Base-by-base conservation (phyloP, 2,797 vertebrate species). In the Euphonia xanthogaster region DNA sequence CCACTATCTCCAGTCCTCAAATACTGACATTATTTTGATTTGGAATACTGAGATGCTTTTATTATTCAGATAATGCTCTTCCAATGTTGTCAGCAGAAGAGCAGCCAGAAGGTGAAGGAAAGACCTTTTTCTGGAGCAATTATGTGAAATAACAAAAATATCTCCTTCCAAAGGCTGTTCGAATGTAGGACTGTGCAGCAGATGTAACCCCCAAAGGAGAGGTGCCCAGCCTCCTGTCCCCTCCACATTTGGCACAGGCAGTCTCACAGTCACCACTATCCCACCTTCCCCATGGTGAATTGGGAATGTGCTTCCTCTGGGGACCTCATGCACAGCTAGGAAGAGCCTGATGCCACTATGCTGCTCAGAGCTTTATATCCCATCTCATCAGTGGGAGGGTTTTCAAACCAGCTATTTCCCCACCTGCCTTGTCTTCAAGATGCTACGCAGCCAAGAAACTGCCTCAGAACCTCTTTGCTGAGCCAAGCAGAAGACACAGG, bases 261-360 rank as follows among this genome's bases (percentile, higher is more conserved):
- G 10, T 74, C 24, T 68, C 44, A 47, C 65, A 33, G 40, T 7
- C 30, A 2, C 45, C 4, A 0, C 33, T 31, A 3, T 25, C 31
- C 16, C 65, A 55, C 10, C 9, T 4, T n/a, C 13, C 23, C 20
- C 1, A 7, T 1, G 0, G 2, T 2, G 1, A 27, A 35, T 35
- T 57, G n/a, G n/a, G 54, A 35, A 31, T 13, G 2, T 1, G 0
- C 22, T 72, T 47, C 12, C 13, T 37, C 30, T 33, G 35, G 17
- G 23, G 6, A 57, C 5, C 0, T 10, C 30, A n/a, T 31, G 35
- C 13, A 14, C 19, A 42, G 27, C 14, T 18, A 30, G 39, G 70
- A 50, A 57, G 27, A 84, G 14, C 37, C 57, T 28, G 18, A 60
- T 28, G 37, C 14, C 37, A 15, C 35, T 48, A 27, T 75, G 74